Evolutionary conservation across 1,140 invertebrate species (phyloP).

Genomic region (Penaeus japonicus): DNA sequence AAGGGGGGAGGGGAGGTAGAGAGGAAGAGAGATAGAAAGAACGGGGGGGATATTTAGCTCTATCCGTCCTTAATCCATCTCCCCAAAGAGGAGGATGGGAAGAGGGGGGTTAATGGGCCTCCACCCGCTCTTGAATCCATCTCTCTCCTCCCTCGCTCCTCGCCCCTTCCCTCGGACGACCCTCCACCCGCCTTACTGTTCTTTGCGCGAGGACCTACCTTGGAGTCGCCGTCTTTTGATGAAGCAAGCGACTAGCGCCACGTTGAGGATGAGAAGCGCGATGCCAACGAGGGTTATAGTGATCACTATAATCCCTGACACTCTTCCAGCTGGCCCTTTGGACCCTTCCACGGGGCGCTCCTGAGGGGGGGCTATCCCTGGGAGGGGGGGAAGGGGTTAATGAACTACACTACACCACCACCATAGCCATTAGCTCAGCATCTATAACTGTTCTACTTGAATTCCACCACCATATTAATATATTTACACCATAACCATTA

Average conservation of each 20-base stretch:
- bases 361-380: constrained; percentile 52
- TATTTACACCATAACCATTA: not conserved
- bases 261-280: constrained; percentile 78
- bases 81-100: too few relatives aligned
- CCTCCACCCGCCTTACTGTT: too few relatives aligned
- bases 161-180: not conserved
- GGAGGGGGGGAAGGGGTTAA: not conserved
- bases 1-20: not conserved
- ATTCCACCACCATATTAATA: not conserved
- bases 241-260: constrained; percentile 87
- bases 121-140: not conserved
- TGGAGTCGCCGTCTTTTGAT: constrained; percentile 71
- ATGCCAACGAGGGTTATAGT: constrained; percentile 77
- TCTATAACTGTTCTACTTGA: not conserved
- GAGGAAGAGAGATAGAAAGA: not conserved
- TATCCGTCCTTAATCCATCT: too few relatives aligned
- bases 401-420: constrained; percentile 13
- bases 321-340: constrained; percentile 29
- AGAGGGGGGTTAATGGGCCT: too few relatives aligned
- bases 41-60: not conserved
- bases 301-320: constrained; percentile 75
- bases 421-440: not conserved
- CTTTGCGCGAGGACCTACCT: not conserved
- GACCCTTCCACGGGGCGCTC: not conserved
- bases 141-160: not conserved